A percentile compares a stretch with the other conserved stretches of the same genome.
Conservation (phyloP, 2,888 invertebrate genomes). For the Limnephilus rhombicus region DNA sequence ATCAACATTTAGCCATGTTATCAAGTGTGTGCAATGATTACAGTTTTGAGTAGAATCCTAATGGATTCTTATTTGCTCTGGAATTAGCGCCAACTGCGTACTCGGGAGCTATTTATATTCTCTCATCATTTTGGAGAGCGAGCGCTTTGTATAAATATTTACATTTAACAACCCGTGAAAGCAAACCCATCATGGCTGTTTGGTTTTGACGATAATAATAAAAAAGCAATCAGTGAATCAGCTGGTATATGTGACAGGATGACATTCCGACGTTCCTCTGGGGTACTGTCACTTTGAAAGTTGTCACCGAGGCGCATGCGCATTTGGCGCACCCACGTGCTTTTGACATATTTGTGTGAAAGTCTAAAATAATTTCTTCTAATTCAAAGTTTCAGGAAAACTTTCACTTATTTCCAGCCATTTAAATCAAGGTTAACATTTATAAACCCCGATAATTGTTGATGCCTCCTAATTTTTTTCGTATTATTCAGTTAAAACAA, state of each 20-base stretch:
- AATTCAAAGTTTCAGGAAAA: not conserved
- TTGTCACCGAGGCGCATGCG: constrained; percentile 8
- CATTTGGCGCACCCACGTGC: constrained; percentile 14
- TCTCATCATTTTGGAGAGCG: constrained; percentile 21
- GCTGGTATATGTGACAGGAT: constrained; percentile 14
- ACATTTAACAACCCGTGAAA: constrained; percentile 35
- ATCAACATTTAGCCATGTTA: not conserved
- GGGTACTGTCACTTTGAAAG: constrained; percentile 1
- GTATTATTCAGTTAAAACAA: too few relatives aligned
- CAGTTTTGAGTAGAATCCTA: constrained; percentile 23
- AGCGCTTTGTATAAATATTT: constrained; percentile 37
- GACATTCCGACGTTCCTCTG: constrained; percentile 30
- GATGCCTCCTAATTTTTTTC: too few relatives aligned
- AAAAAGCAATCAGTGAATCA: constrained; percentile 4
- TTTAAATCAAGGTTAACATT: not conserved
- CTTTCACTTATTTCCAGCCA: not conserved
- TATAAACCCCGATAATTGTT: too few relatives aligned
- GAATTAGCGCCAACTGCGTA: constrained; percentile 58
- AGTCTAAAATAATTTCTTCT: not conserved
- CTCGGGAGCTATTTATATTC: constrained; percentile 48
- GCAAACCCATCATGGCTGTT: not conserved
- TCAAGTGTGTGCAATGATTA: not conserved
- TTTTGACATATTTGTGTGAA: constrained; percentile 27
- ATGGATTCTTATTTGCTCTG: constrained; percentile 44
- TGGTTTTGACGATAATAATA: not conserved